Conservation (phyloP, 2,888 invertebrate species). For the Cryptus armator region DNA sequence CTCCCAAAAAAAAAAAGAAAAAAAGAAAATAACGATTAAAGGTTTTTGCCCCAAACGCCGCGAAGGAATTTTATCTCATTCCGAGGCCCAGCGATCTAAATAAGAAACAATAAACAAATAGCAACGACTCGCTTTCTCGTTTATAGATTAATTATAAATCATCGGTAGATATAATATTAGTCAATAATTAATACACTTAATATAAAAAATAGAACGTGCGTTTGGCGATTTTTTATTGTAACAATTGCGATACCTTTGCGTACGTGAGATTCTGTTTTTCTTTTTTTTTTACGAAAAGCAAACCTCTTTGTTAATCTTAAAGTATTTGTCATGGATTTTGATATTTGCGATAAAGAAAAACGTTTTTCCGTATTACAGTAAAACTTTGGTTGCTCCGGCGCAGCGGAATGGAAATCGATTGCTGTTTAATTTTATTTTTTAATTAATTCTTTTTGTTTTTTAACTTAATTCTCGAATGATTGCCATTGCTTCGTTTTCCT, state of each 20-base stretch:
- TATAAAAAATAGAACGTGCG: neutral
- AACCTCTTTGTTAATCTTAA: neutral
- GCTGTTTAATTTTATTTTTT: neutral
- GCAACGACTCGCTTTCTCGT: constrained; percentile 18
- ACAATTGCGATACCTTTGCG: neutral
- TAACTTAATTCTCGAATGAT: neutral
- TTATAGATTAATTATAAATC: neutral
- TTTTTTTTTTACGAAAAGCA: neutral
- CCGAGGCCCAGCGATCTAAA: constrained; percentile 27
- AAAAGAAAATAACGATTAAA: constrained; percentile 44
- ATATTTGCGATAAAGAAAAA: neutral
- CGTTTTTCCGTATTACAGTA: too few relatives aligned
- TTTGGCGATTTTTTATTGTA: constrained; percentile 2
- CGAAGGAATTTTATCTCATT: constrained; percentile 31
- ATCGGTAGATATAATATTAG: constrained; percentile 2
- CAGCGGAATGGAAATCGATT: neutral
- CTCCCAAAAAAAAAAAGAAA: constrained; percentile 9
- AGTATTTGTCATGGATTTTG: neutral
- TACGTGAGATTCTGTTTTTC: neutral
- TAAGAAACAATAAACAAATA: constrained; percentile 24
- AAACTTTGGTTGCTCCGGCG: too few relatives aligned
- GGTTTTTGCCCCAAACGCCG: constrained; percentile 66
- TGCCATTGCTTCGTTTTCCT: too few relatives aligned
- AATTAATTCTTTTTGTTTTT: neutral
- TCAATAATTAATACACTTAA: constrained; percentile 11